Evolutionary conservation across 2,888 invertebrate genomes (phyloP).

Genomic region (Conistra vaccinii): DNA sequence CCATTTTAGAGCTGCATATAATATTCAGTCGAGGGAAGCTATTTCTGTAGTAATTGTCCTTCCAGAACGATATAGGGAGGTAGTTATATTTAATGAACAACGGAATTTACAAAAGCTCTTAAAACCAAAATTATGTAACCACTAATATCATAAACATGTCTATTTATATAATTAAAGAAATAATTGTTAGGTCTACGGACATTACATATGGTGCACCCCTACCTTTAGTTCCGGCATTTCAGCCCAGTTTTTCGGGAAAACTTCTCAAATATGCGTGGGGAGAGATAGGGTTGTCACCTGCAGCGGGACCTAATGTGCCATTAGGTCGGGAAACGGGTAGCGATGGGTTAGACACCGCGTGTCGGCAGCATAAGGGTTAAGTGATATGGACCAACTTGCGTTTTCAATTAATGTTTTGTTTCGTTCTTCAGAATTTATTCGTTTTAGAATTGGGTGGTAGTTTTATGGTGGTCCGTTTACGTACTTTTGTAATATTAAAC

Average conservation of each 20-base stretch:
- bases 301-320: slow-evolving; percentile 86
- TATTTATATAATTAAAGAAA: slow-evolving; percentile 44
- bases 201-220: slow-evolving; percentile 65
- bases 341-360: slow-evolving; percentile 62
- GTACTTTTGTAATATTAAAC: too few relatives aligned
- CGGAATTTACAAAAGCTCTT: slow-evolving; percentile 36
- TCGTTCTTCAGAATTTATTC: slow-evolving; percentile 56
- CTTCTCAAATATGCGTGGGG: slow-evolving; percentile 83
- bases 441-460: slow-evolving; percentile 29
- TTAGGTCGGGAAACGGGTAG: slow-evolving; percentile 81
- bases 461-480: slow-evolving; percentile 10
- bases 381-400: slow-evolving; percentile 62
- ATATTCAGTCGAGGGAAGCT: slow-evolving; percentile 12
- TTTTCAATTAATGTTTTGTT: slow-evolving; percentile 71
- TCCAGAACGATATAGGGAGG: slow-evolving; percentile 18
- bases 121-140: slow-evolving; percentile 43
- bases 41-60: slow-evolving; percentile 14
- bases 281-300: slow-evolving; percentile 87
- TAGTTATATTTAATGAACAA: slow-evolving; percentile 48
- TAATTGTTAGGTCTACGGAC: slow-evolving; percentile 32
- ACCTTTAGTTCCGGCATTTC: slow-evolving; percentile 49
- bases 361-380: slow-evolving; percentile 66
- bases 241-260: slow-evolving; percentile 73
- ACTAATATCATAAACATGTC: slow-evolving; percentile 49
- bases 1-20: slow-evolving; percentile 21